A percentile compares a stretch with the other conserved stretches of the same genome.
Conservation (phyloP, 2,113 vertebrate species). For the Macroglossus sobrinus region DNA sequence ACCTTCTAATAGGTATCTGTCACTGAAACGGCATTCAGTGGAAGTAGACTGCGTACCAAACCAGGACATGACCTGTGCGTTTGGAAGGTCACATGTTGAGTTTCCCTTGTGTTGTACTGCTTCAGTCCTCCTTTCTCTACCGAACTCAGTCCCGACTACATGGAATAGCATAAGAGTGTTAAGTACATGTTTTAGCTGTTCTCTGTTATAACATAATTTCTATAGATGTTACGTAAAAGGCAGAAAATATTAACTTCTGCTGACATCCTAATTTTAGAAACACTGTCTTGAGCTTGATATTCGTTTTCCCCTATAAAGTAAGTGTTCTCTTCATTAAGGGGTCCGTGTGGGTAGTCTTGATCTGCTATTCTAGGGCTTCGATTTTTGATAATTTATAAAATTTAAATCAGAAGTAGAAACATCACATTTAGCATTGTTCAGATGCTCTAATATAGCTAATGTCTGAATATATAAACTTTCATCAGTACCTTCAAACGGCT, state of each 20-base stretch:
- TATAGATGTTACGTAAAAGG: not conserved
- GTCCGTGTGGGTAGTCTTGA: not conserved
- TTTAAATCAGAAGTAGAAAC: not conserved
- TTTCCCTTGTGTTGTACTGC: not conserved
- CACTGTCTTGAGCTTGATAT: not conserved
- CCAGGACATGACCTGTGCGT: not conserved
- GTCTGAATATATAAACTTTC: not conserved
- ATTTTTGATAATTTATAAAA: conserved; percentile 12
- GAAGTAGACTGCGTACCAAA: not conserved
- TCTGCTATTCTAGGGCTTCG: not conserved
- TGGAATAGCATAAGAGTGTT: not conserved
- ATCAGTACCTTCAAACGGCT: not conserved
- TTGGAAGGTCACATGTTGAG: not conserved
- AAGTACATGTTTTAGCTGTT: not conserved
- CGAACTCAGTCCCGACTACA: not conserved
- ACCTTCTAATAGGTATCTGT: not conserved
- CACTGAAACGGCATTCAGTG: not conserved
- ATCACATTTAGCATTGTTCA: not conserved
- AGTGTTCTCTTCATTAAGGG: not conserved
- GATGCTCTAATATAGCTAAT: not conserved
- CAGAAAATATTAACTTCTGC: not conserved
- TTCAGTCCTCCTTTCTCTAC: not conserved
- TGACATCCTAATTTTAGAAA: not conserved
- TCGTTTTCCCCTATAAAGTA: not conserved
- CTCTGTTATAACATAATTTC: not conserved